Conservation (phyloP, 2,888 invertebrate genomes). For the Trissolcus japonicus region DNA sequence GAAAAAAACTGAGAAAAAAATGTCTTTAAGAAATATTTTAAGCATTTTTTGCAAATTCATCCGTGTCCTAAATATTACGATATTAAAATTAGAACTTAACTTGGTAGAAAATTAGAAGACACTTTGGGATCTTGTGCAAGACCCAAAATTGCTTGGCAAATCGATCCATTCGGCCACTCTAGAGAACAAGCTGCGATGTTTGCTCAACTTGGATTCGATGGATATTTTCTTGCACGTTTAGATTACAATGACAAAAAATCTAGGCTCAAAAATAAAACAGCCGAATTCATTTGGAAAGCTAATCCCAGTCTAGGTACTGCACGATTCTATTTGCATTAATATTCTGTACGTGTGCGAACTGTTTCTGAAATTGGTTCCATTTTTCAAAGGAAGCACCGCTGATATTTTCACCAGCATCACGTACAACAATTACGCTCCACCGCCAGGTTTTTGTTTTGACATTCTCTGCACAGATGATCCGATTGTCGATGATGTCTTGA, state of each 20-base stretch:
- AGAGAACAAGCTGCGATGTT: slow-evolving; percentile 89
- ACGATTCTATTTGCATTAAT: neutral
- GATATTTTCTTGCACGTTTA: slow-evolving; percentile 89
- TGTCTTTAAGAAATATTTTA: too few species aligned
- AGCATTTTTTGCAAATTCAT: too few species aligned
- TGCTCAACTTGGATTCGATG: slow-evolving; percentile 90
- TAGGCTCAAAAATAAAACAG: slow-evolving; percentile 79
- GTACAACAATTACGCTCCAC: slow-evolving; percentile 89
- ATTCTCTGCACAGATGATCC: slow-evolving; percentile 89
- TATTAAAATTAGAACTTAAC: too few species aligned
- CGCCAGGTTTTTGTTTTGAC: slow-evolving; percentile 95
- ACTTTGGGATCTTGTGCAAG: slow-evolving; percentile 85
- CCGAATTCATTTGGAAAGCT: slow-evolving; percentile 91
- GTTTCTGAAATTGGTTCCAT: neutral
- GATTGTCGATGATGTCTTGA: slow-evolving; percentile 88
- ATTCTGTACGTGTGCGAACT: neutral
- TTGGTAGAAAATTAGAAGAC: slow-evolving; percentile 77
- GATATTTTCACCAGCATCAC: slow-evolving; percentile 90
- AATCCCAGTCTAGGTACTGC: slow-evolving; percentile 82
- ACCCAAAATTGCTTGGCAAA: slow-evolving; percentile 88
- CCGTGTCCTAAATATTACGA: too few species aligned
- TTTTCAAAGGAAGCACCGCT: slow-evolving; percentile 78
- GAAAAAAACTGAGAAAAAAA: too few species aligned
- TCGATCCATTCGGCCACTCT: slow-evolving; percentile 92
- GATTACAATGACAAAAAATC: slow-evolving; percentile 89